These are phyloP conservation scores for Synergus laeviventris DNA, from an alignment of 2,888 invertebrate species.

Conservation along the genomic window DNA sequence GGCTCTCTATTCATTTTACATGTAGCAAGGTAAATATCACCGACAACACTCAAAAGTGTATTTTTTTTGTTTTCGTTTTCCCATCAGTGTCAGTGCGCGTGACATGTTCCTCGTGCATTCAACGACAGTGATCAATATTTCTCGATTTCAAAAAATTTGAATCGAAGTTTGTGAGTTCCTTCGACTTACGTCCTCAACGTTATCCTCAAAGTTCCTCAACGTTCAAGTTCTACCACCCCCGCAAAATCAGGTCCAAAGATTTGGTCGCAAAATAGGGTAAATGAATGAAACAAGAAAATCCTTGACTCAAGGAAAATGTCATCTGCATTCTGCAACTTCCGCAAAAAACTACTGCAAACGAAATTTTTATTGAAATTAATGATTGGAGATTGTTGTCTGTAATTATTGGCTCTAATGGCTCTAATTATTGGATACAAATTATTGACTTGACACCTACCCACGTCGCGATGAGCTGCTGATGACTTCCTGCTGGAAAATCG, in stretches of 20 bases:
- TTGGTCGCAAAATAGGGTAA: slow-evolving; percentile 5
- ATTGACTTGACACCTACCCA: slow-evolving; percentile 22
- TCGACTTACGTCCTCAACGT: neutral
- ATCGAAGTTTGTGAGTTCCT: slow-evolving; percentile 32
- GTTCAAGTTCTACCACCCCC: slow-evolving; percentile 4
- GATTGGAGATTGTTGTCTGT: neutral
- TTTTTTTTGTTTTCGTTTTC: slow-evolving; percentile 7
- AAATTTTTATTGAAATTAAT: neutral
- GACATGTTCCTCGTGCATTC: slow-evolving; percentile 42
- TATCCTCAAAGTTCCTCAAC: neutral
- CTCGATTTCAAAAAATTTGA: slow-evolving; percentile 18
- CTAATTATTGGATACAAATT: neutral
- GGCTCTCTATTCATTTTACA: slow-evolving; percentile 76
- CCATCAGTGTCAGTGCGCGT: slow-evolving; percentile 54
- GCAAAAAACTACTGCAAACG: neutral
- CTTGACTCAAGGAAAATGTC: neutral
- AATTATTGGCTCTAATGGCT: neutral
- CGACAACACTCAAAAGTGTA: slow-evolving; percentile 34
- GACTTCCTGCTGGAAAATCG: slow-evolving; percentile 23
- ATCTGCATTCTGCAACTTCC: neutral
- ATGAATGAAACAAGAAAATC: neutral
- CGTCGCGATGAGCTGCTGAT: slow-evolving; percentile 21
- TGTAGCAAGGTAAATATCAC: slow-evolving; percentile 76
- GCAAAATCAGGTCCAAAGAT: too few relatives aligned
- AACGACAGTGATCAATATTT: slow-evolving; percentile 18